Percentiles rank a stretch among this genome's conserved stretches.
These are phyloP conservation scores for Baccha elongata DNA, from an alignment of 2,888 invertebrate genomes.

Conservation along the genomic window DNA sequence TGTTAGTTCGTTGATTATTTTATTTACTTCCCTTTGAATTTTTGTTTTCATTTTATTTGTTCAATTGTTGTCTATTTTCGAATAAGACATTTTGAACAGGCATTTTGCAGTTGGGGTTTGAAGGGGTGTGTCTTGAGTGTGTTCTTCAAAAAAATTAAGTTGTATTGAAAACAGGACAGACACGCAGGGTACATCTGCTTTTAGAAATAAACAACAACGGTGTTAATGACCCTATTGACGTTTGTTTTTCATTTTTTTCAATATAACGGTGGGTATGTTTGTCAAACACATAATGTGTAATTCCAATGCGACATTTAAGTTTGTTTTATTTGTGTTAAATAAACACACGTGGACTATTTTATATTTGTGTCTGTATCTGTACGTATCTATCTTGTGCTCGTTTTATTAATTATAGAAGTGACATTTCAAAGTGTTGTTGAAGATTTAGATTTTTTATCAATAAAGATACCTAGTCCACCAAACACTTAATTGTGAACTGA, in stretches of 20 bases:
- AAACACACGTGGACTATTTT: too few species aligned
- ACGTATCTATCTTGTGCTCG: too few species aligned
- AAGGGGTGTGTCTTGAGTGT: slow-evolving; percentile 1
- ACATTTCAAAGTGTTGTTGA: too few species aligned
- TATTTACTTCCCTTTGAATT: background rate
- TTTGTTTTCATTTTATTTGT: background rate
- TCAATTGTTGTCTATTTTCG: background rate
- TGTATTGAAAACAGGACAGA: background rate
- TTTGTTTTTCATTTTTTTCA: slow-evolving; percentile 24
- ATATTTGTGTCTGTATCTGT: too few species aligned
- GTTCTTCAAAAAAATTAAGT: background rate
- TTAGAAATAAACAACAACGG: background rate
- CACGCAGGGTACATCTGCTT: slow-evolving; percentile 31
- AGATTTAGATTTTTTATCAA: too few species aligned
- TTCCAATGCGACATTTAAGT: slow-evolving; percentile 14
- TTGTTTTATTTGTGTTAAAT: too few species aligned
- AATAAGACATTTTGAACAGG: background rate
- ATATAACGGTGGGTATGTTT: background rate
- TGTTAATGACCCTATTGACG: slow-evolving; percentile 57
- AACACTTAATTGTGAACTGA: too few species aligned
- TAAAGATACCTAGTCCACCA: too few species aligned
- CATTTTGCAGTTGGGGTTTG: background rate
- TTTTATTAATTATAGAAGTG: too few species aligned
- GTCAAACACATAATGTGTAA: slow-evolving; percentile 22
- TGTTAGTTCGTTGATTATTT: slow-evolving; percentile 4